Conservation (phyloP, 2,797 vertebrate genomes). For the Scolopax rusticola region DNA sequence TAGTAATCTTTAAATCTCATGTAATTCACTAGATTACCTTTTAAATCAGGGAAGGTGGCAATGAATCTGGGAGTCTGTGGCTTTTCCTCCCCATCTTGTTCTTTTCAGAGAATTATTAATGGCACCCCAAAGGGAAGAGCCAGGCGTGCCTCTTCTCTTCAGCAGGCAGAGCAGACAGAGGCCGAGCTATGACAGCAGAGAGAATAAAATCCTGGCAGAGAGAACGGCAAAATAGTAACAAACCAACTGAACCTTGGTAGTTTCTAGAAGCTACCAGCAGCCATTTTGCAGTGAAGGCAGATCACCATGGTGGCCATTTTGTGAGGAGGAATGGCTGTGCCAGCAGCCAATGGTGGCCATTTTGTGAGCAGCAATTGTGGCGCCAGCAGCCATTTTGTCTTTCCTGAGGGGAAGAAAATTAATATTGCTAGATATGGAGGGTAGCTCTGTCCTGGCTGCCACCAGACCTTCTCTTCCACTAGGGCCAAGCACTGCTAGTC, state of each 20-base stretch:
- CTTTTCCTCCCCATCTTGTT: not conserved
- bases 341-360: accelerated
- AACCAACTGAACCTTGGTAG: not conserved
- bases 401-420: not conserved
- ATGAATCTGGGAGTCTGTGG: not conserved
- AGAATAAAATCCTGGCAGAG: not conserved
- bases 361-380: not conserved
- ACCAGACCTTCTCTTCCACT: not conserved
- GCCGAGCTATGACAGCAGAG: not conserved
- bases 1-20: conserved; percentile 21
- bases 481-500: not conserved
- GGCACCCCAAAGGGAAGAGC: not conserved
- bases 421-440: not conserved
- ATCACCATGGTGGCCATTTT: not conserved
- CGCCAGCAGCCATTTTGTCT: accelerated
- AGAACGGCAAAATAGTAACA: not conserved
- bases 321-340: accelerated
- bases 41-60: not conserved
- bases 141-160: not conserved
- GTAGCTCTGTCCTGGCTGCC: not conserved
- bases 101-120: not conserved
- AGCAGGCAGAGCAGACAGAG: not conserved
- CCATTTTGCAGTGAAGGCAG: not conserved
- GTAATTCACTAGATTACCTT: not conserved
- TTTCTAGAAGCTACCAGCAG: not conserved